phyloP scores from a whole-genome alignment of 37 sponge, comb jelly and placozoan genomes.

The Halichondria panicea region DNA sequence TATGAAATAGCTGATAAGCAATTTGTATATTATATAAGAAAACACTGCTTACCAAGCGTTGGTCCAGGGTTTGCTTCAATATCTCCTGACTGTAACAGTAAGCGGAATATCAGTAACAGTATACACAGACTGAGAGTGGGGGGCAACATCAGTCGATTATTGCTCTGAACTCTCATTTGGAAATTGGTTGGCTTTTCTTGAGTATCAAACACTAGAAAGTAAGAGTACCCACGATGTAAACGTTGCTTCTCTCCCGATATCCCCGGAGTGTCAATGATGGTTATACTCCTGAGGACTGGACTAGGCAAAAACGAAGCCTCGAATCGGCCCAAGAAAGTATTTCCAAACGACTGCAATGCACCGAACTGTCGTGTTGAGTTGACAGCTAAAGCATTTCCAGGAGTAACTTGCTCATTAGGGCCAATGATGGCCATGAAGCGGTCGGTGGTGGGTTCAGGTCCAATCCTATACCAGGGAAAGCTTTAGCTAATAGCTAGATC shows the following conservation, averaged over 20 bases:
- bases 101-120: no score
- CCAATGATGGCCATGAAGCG: conserved; percentile 98
- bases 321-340: conserved; percentile 84
- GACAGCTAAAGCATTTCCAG: conserved; percentile 95
- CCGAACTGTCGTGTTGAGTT: conserved; percentile 86
- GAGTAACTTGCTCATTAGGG: conserved; percentile 85
- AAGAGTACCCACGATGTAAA: conserved; percentile 89
- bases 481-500: conserved; percentile 91
- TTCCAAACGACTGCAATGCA: conserved; percentile 87
- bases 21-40: no score
- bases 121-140: no score
- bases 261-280: conserved; percentile 96
- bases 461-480: conserved; percentile 97
- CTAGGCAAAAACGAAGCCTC: conserved; percentile 80
- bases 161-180: no score
- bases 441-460: conserved; percentile 99
- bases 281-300: conserved; percentile 89
- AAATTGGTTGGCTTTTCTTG: no score
- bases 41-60: no score
- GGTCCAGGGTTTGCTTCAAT: no score
- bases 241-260: conserved; percentile 98
- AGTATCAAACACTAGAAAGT: no score
- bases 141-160: no score
- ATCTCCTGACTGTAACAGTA: no score
- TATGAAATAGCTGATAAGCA: no score